phyloP scores from a whole-genome alignment of 2,797 vertebrate species.

The Pangasius mekongensis region DNA sequence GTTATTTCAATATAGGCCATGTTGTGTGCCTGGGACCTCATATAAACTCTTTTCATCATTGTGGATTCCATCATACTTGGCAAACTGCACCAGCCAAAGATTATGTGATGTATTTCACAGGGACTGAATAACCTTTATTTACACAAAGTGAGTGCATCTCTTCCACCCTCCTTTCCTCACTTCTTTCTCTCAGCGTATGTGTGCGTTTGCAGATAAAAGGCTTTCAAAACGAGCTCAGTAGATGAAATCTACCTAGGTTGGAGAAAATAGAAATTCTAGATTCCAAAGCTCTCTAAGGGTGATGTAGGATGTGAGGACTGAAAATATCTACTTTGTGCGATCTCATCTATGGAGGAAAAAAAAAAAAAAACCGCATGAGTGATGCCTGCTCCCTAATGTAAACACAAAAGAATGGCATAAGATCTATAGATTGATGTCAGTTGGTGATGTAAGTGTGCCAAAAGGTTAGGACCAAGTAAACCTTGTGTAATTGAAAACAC shows the following conservation, averaged over 20 bases:
- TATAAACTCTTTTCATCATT: conserved; percentile 31
- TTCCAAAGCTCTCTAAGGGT: conserved; percentile 8
- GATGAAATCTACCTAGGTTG: conserved; percentile 37
- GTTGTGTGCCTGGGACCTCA: conserved; percentile 22
- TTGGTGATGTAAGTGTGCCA: background rate
- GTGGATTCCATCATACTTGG: conserved; percentile 38
- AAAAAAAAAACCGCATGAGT: background rate
- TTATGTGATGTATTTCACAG: conserved; percentile 43
- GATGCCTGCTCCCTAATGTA: background rate
- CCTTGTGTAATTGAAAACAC: background rate
- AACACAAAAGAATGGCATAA: background rate
- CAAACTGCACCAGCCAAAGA: conserved; percentile 48
- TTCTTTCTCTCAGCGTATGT: background rate
- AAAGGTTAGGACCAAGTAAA: background rate
- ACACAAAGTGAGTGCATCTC: conserved; percentile 43
- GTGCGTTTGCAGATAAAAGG: conserved; percentile 30
- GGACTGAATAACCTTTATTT: conserved; percentile 48
- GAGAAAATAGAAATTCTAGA: conserved; percentile 29
- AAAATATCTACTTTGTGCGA: conserved; percentile 28
- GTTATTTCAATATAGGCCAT: background rate
- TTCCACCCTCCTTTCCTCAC: background rate
- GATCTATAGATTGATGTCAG: background rate
- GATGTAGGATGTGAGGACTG: background rate
- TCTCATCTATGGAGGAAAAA: background rate
- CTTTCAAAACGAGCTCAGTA: conserved; percentile 29